Conservation (phyloP, 1,140 invertebrate species). For the Drosophila nikananu region DNA sequence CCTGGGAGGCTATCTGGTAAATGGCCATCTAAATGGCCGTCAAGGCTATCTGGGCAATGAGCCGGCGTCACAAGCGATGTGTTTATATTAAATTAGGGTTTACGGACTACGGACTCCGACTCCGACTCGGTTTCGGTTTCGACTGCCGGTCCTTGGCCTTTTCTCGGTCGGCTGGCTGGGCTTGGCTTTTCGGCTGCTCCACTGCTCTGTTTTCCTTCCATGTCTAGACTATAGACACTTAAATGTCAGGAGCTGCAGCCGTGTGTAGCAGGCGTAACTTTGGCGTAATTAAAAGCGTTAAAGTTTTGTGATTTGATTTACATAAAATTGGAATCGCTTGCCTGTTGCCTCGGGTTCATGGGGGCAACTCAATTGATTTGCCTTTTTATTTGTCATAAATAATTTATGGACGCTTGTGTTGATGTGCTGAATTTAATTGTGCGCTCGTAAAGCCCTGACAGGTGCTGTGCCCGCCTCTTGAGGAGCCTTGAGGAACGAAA, state of each 20-base stretch:
- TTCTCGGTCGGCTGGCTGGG: constrained; percentile 45
- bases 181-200: constrained; percentile 14
- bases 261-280: constrained; percentile 22
- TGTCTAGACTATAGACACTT: constrained; percentile 68
- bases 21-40: constrained; percentile 67
- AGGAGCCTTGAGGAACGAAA: not conserved
- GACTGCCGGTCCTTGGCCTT: constrained; percentile 48
- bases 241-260: constrained; percentile 46
- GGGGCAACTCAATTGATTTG: constrained; percentile 66
- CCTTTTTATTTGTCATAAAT: constrained; percentile 70
- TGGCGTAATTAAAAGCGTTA: constrained; percentile 73
- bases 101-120: constrained; percentile 25
- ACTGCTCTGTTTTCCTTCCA: constrained; percentile 30
- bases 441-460: constrained; percentile 43
- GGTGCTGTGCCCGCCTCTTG: constrained; percentile 16
- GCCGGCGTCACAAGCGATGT: constrained; percentile 61
- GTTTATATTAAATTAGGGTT: constrained; percentile 79
- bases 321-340: constrained; percentile 63
- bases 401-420: constrained; percentile 48
- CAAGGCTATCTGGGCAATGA: constrained; percentile 34
- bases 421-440: constrained; percentile 56
- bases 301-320: constrained; percentile 67
- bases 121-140: constrained; percentile 11
- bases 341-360: constrained; percentile 7
- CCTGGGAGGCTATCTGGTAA: constrained; percentile 66